Evolutionary conservation across 2,113 vertebrate genomes (phyloP), one percentile per base, ranked within the genome.

Genomic region (Gallinago jamesoni): DNA sequence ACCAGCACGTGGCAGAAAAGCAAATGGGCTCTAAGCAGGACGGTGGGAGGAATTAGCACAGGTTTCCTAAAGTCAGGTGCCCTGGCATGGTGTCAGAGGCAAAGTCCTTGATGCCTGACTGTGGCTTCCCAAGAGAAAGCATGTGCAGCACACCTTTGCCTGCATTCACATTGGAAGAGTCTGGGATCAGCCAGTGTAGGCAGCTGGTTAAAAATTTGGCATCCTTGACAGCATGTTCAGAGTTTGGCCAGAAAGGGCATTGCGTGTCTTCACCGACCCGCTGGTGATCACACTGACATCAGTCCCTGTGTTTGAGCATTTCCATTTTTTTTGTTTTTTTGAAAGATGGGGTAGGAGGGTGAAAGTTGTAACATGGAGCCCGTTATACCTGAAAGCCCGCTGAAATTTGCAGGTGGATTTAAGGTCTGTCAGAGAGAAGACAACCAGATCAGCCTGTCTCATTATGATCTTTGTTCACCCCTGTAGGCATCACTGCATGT

Each of bases 131-230:
- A 21, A 59, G 33, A 68, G 52, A 53, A 60, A 47, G 33, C 15
- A 19, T 22, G 53, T 3, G 30, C 59, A 53, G 33, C 14, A 3
- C 9, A 9, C 24, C 24, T 30, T 60, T n/a, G 39, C 45, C 45
- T 41, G 24, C 1, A 1, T 60, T 67, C 28, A 24, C 4, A 1
- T 24, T 3, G 10, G 24, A 21, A 41, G 47, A 18, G 18, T 15
- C 68, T 68, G 68, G 47, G 47, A 41, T 62, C 75, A 41, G 33
- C n/a, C 12, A 6, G 39, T 47, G 67, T 37, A 47, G 13, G 45
- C 28, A 39, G 12, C n/a, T 67, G 53, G 47, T 41, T 53, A 53
- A 60, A 67, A 55, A 27, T 20, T 30, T 62, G 28, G 14, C 30
- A 27, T 62, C 17, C 9, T 14, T 47, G 24, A 19, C 28, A 53